Conservation (phyloP, 2,797 vertebrate genomes). For the Florisuga fusca region DNA sequence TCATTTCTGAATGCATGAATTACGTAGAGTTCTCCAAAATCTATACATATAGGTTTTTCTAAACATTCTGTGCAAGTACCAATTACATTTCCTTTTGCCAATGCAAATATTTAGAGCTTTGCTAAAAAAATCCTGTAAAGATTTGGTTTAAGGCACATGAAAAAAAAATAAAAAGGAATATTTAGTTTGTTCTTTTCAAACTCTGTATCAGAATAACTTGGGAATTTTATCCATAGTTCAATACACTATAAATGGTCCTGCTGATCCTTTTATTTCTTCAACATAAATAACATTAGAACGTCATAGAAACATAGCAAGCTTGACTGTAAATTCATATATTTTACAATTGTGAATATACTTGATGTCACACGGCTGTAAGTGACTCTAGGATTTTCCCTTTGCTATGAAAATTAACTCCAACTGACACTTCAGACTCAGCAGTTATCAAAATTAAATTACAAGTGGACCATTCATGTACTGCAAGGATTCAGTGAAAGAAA, state of each 20-base stretch:
- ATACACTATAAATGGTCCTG: background rate
- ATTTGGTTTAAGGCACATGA: background rate
- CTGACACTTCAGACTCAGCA: constrained; percentile 16
- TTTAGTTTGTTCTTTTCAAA: background rate
- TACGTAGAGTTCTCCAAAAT: background rate
- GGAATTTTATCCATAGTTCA: background rate
- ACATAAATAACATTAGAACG: background rate
- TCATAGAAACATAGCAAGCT: background rate
- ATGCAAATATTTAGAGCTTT: background rate
- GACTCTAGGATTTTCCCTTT: constrained; percentile 1
- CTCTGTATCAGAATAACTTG: background rate
- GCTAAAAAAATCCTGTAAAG: background rate
- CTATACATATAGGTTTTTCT: background rate
- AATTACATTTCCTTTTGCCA: background rate
- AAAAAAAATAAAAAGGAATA: background rate
- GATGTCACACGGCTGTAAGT: background rate
- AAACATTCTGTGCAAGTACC: background rate
- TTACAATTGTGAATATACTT: background rate
- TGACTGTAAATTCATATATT: background rate
- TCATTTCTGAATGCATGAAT: background rate
- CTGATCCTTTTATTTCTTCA: background rate
- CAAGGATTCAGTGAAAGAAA: constrained; percentile 31
- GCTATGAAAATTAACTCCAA: background rate
- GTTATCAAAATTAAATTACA: constrained; percentile 57
- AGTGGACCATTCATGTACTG: background rate